Evolutionary conservation across 2,797 vertebrate genomes (phyloP).

Genomic region (Labeo calbasu): DNA sequence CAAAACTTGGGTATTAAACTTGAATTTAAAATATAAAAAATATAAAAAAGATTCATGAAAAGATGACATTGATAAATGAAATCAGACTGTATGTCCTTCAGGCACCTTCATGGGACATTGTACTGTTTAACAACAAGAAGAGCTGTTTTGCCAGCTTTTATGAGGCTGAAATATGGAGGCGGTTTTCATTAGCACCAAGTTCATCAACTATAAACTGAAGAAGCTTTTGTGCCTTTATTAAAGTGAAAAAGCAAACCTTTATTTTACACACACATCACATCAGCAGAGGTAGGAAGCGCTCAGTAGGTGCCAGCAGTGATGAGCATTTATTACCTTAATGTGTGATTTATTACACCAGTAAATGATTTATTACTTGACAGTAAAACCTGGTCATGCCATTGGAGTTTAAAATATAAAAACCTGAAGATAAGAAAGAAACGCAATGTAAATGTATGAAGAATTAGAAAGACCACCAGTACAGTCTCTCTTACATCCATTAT

Average conservation of each 20-base stretch:
- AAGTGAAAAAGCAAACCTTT: constrained; percentile 10
- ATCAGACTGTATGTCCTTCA: constrained; percentile 16
- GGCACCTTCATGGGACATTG: constrained; percentile 15
- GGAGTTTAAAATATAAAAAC: background rate
- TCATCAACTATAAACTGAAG: constrained; percentile 46
- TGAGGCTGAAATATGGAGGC: constrained; percentile 2
- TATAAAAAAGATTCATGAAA: background rate
- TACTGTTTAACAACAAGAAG: constrained; percentile 37
- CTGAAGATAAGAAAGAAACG: background rate
- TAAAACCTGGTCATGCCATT: background rate
- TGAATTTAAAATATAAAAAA: background rate
- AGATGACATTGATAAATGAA: background rate
- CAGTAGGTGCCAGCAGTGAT: background rate
- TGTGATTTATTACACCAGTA: constrained; percentile 11
- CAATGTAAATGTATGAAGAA: background rate
- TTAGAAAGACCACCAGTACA: background rate
- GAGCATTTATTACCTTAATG: constrained; percentile 6
- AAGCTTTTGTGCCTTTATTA: background rate
- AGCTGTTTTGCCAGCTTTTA: constrained; percentile 36
- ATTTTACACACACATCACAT: constrained; percentile 7
- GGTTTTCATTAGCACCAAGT: constrained; percentile 42
- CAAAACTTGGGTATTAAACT: background rate
- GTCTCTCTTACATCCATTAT: background rate
- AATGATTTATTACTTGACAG: background rate
- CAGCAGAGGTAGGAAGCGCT: background rate